Conservation (phyloP, 2,797 vertebrate genomes). For the Xiphophorus birchmanni region DNA sequence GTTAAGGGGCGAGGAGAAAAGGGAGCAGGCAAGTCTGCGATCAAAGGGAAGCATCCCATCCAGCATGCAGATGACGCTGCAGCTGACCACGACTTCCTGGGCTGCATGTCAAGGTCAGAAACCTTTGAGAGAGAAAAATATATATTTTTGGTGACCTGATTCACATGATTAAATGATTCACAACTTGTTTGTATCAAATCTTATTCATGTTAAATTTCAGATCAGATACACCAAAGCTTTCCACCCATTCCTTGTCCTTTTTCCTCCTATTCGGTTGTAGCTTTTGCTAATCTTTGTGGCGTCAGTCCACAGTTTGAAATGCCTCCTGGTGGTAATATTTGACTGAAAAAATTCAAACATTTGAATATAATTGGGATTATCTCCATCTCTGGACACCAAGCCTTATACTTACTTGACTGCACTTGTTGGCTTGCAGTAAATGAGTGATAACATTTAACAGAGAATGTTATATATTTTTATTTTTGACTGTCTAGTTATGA, state of each 20-base stretch:
- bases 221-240: neutral
- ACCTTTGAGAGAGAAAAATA: too few species aligned
- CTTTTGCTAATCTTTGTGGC: neutral
- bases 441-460: neutral
- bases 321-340: neutral
- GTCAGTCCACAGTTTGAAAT: neutral
- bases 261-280: neutral
- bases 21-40: conserved; percentile 66
- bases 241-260: neutral
- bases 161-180: too few species aligned
- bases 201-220: neutral
- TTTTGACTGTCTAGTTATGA: neutral
- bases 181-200: neutral
- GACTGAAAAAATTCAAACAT: neutral
- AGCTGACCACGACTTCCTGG: conserved; percentile 92
- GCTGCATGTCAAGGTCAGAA: conserved; percentile 93
- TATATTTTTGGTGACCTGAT: neutral
- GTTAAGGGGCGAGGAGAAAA: conserved; percentile 79
- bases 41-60: conserved; percentile 78
- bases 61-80: conserved; percentile 78
- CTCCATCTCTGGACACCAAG: neutral
- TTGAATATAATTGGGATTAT: neutral
- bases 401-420: neutral
- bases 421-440: neutral
- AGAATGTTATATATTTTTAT: neutral